Evolutionary conservation across 2,888 invertebrate genomes (phyloP).

Genomic region (Temnothorax ravouxi): DNA sequence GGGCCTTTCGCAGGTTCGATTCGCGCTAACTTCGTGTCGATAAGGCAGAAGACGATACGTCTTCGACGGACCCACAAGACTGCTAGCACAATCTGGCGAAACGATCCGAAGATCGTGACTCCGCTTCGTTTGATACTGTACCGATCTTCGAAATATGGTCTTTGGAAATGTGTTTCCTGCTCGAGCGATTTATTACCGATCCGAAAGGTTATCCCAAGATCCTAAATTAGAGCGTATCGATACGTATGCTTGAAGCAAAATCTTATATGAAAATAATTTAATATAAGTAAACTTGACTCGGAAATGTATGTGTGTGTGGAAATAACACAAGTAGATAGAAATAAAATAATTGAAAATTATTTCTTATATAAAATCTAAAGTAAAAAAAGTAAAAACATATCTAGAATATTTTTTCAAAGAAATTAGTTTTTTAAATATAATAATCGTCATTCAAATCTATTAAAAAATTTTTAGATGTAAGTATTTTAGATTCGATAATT

Average conservation of each 20-base stretch:
- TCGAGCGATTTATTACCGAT: slow-evolving; percentile 62
- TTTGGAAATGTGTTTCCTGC: background rate
- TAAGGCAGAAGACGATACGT: slow-evolving; percentile 66
- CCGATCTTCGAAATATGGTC: slow-evolving; percentile 56
- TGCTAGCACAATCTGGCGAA: slow-evolving; percentile 71
- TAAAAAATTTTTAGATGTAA: background rate
- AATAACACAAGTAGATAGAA: too few species aligned
- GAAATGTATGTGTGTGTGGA: too few species aligned
- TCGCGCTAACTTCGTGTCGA: slow-evolving; percentile 73
- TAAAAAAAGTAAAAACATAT: background rate
- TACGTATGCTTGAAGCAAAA: background rate
- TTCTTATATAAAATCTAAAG: background rate
- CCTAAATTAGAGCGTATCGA: background rate
- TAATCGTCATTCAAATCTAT: background rate
- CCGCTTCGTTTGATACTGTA: slow-evolving; percentile 52
- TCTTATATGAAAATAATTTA: background rate
- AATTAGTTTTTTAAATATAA: background rate
- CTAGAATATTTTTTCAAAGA: background rate
- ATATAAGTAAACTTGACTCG: too few species aligned
- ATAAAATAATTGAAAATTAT: too few species aligned
- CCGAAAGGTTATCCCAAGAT: slow-evolving; percentile 14
- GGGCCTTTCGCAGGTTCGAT: slow-evolving; percentile 53
- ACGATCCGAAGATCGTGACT: slow-evolving; percentile 23
- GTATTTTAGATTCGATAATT: background rate
- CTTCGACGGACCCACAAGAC: slow-evolving; percentile 45